A percentile compares a stretch with the other conserved stretches of the same genome.
phyloP scores from a whole-genome alignment of 2,113 vertebrate genomes.

The Epinephelus lanceolatus region DNA sequence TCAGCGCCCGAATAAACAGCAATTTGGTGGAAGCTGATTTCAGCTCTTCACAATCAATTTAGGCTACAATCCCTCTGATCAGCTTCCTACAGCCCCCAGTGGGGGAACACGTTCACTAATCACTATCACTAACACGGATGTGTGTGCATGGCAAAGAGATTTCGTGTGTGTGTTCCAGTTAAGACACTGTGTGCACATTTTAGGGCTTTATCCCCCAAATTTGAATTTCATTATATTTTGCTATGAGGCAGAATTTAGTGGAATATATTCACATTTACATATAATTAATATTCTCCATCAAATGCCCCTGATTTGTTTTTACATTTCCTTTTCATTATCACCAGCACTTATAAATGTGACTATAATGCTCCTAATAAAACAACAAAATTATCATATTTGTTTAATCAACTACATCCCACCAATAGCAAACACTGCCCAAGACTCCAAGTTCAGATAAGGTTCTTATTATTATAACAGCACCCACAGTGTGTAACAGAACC shows the following conservation, averaged over 20 bases:
- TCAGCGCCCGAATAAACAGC: slow-evolving; percentile 55
- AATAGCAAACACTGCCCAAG: slow-evolving; percentile 5
- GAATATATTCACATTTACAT: slow-evolving; percentile 55
- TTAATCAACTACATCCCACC: slow-evolving; percentile 24
- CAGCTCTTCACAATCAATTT: slow-evolving; percentile 68
- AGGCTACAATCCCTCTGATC: slow-evolving; percentile 55
- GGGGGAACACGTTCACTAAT: slow-evolving; percentile 48
- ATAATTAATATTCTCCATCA: slow-evolving; percentile 53
- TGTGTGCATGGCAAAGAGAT: background rate
- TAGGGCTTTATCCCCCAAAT: slow-evolving; percentile 35
- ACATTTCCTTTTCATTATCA: slow-evolving; percentile 34
- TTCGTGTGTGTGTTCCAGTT: background rate
- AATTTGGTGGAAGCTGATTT: slow-evolving; percentile 66
- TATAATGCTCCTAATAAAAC: slow-evolving; percentile 27
- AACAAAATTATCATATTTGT: slow-evolving; percentile 56
- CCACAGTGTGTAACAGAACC: background rate
- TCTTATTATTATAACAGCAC: slow-evolving; percentile 4
- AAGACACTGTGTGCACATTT: slow-evolving; percentile 37
- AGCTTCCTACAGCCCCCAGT: slow-evolving; percentile 37
- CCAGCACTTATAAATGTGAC: slow-evolving; percentile 27
- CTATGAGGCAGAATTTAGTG: slow-evolving; percentile 43
- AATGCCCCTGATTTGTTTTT: slow-evolving; percentile 21
- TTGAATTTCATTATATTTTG: slow-evolving; percentile 59
- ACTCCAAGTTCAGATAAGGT: slow-evolving; percentile 14
- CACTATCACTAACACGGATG: slow-evolving; percentile 29